A percentile compares a stretch with the other conserved stretches of the same genome.
Evolutionary conservation across 2,113 vertebrate genomes (phyloP).

Genomic region (Cryptotis parvus): DNA sequence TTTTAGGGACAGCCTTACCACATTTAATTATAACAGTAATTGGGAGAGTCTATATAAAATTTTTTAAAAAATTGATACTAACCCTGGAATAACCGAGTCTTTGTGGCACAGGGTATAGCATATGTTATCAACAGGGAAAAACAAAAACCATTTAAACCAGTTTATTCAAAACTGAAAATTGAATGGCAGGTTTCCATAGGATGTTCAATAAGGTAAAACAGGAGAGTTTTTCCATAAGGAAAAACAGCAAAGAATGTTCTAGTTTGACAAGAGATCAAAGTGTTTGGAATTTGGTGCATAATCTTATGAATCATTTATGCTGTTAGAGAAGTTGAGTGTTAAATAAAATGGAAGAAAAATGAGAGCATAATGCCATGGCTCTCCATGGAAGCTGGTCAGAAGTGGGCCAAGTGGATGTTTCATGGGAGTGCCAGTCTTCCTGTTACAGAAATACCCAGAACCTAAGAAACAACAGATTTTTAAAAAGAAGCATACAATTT

Average conservation of each 20-base stretch:
- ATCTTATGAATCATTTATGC: background rate
- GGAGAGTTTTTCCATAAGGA: background rate
- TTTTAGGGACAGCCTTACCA: background rate
- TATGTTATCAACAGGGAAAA: background rate
- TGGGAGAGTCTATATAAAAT: no score
- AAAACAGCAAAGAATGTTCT: background rate
- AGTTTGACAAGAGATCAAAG: background rate
- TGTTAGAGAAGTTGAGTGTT: background rate
- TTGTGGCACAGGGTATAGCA: background rate
- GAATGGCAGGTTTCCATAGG: background rate
- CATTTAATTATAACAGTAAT: background rate
- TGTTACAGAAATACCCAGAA: background rate
- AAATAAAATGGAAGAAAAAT: constrained; percentile 19
- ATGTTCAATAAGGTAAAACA: constrained; percentile 12
- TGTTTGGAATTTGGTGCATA: background rate
- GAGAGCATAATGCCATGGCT: background rate
- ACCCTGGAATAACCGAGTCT: background rate
- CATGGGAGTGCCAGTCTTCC: background rate
- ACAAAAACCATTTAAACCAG: background rate
- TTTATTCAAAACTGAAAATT: background rate
- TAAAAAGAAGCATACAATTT: background rate
- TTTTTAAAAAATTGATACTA: background rate
- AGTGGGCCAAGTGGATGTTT: background rate
- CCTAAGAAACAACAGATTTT: background rate
- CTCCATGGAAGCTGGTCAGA: background rate